These are phyloP conservation scores for Naso thynnoides DNA, from an alignment of 2,797 vertebrate genomes.

Conservation along the genomic window DNA sequence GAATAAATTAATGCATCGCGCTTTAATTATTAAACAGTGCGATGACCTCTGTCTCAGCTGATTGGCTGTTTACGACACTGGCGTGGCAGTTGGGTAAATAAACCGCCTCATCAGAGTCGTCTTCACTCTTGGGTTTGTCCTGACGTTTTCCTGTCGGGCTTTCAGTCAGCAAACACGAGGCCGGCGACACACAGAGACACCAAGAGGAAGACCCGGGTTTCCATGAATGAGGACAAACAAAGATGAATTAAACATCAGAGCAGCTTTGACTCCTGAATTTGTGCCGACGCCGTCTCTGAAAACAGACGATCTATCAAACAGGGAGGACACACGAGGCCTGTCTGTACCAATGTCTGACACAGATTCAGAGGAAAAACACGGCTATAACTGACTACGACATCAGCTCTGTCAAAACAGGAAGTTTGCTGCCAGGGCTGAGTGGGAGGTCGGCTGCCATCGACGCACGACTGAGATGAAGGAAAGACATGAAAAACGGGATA, in stretches of 20 bases:
- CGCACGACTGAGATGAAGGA: background rate
- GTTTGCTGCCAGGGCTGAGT: constrained; percentile 42
- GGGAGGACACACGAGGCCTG: background rate
- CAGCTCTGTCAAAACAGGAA: constrained; percentile 60
- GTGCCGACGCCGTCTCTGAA: background rate
- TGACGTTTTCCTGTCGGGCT: background rate
- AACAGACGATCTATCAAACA: constrained; percentile 29
- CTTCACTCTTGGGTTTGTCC: background rate
- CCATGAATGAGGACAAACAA: constrained; percentile 59
- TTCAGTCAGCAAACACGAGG: constrained; percentile 13
- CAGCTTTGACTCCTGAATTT: constrained; percentile 24
- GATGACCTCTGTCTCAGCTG: constrained; percentile 31
- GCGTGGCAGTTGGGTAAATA: constrained; percentile 33
- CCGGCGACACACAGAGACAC: background rate
- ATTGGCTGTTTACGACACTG: constrained; percentile 52
- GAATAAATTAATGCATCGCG: constrained; percentile 51
- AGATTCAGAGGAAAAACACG: background rate
- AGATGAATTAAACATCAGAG: constrained; percentile 69
- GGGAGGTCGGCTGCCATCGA: constrained; percentile 9
- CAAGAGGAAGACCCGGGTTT: constrained; percentile 25
- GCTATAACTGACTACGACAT: constrained; percentile 18
- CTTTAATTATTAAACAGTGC: constrained; percentile 65
- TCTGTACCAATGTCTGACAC: background rate
- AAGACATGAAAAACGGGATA: constrained; percentile 53
- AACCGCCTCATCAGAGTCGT: background rate